A percentile compares a stretch with the other conserved stretches of the same genome.
Evolutionary conservation across 2,888 invertebrate species (phyloP).

Genomic region (Aspidapion aeneum): DNA sequence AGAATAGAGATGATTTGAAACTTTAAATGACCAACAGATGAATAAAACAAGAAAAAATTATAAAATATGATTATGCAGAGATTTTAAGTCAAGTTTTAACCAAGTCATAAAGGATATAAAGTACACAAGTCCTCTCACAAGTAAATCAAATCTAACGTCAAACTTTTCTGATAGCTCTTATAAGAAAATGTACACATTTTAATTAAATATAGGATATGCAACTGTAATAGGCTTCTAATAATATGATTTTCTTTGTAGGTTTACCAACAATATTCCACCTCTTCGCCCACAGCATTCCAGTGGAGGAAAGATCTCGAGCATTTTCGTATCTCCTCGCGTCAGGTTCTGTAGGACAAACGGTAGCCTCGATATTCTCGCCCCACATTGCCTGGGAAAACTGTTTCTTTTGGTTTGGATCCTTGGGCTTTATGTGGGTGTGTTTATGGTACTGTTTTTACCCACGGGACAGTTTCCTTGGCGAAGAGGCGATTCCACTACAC

Average conservation of each 20-base stretch:
- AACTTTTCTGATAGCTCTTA: too few species aligned
- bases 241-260: slow-evolving; percentile 51
- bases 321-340: slow-evolving; percentile 70
- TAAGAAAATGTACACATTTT: too few species aligned
- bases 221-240: too few species aligned
- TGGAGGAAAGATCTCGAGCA: slow-evolving; percentile 67
- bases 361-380: slow-evolving; percentile 68
- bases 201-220: too few species aligned
- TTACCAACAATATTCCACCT: slow-evolving; percentile 73
- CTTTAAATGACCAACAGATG: too few species aligned
- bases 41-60: too few species aligned
- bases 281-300: slow-evolving; percentile 67
- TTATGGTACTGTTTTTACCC: slow-evolving; percentile 63
- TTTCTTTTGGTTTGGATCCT: slow-evolving; percentile 64
- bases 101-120: too few species aligned
- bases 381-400: slow-evolving; percentile 64
- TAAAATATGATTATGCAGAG: too few species aligned
- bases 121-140: too few species aligned
- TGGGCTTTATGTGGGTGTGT: slow-evolving; percentile 65
- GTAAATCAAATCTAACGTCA: too few species aligned
- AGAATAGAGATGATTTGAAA: too few species aligned
- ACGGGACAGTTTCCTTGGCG: slow-evolving; percentile 49
- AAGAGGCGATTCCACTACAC: slow-evolving; percentile 56
- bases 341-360: slow-evolving; percentile 72
- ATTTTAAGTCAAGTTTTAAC: too few species aligned